These are phyloP conservation scores for Neoaliturus tenellus DNA, from an alignment of 2,888 invertebrate species.

Conservation along the genomic window DNA sequence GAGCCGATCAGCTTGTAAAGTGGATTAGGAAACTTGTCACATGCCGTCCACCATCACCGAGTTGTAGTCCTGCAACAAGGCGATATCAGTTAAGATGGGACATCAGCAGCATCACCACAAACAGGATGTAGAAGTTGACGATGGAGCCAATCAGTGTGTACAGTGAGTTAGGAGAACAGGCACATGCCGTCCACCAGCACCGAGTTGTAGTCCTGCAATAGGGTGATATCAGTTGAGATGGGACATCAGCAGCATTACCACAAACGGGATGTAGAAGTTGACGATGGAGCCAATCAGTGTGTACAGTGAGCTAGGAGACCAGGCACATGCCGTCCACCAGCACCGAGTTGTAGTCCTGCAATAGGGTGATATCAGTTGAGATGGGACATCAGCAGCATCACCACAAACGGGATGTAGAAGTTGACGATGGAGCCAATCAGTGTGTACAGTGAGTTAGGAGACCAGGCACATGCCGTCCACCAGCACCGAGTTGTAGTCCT, in stretches of 20 bases:
- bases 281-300: conserved; percentile 96
- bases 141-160: conserved; percentile 96
- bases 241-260: conserved; percentile 97
- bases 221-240: conserved; percentile 90
- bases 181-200: conserved; percentile 89
- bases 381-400: conserved; percentile 97
- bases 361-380: conserved; percentile 90
- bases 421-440: conserved; percentile 96
- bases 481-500: conserved; percentile 90
- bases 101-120: conserved; percentile 96
- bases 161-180: conserved; percentile 90
- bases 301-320: conserved; percentile 91
- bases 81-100: conserved; percentile 92
- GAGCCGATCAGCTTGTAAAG: too few species aligned
- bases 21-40: too few species aligned
- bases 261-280: conserved; percentile 96
- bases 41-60: too few species aligned
- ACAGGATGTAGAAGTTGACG: conserved; percentile 96
- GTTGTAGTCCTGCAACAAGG: conserved; percentile 87
- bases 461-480: conserved; percentile 91
- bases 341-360: conserved; percentile 87
- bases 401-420: conserved; percentile 96
- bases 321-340: conserved; percentile 90
- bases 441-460: conserved; percentile 91
- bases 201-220: conserved; percentile 86